A percentile compares a stretch with the other conserved stretches of the same genome.
phyloP scores from a whole-genome alignment of 2,888 invertebrate species.

The Endotricha flammealis region DNA sequence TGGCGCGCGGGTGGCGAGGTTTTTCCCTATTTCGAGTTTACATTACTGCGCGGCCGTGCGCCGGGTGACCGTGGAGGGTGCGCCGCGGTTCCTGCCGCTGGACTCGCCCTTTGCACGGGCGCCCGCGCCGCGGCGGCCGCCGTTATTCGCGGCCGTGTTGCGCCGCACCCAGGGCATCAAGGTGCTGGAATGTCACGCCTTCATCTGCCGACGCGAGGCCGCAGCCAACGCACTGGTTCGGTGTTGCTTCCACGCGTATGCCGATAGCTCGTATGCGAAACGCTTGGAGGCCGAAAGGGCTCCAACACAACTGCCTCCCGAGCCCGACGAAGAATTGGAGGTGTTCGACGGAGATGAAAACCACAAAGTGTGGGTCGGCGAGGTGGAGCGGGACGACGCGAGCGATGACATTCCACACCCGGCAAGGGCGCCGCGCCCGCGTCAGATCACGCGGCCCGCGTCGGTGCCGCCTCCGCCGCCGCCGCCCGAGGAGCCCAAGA shows the following conservation, averaged over 20 bases:
- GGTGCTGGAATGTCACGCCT: conserved; percentile 98
- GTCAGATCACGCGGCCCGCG: conserved; percentile 88
- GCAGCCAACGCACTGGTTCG: conserved; percentile 98
- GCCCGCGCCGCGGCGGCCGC: conserved; percentile 95
- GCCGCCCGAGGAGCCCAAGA: conserved; percentile 82
- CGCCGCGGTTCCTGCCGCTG: conserved; percentile 93
- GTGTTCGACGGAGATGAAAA: conserved; percentile 95
- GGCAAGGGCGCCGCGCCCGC: conserved; percentile 84
- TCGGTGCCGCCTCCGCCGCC: conserved; percentile 92
- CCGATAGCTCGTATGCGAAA: conserved; percentile 95
- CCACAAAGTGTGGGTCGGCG: conserved; percentile 95
- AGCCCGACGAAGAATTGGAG: conserved; percentile 85
- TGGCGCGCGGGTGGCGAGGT: conserved; percentile 94
- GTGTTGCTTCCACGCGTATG: conserved; percentile 98
- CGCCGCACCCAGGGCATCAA: conserved; percentile 97
- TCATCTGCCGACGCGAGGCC: conserved; percentile 97
- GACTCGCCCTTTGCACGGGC: conserved; percentile 97
- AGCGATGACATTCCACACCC: conserved; percentile 82
- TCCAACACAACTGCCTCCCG: conserved; percentile 56
- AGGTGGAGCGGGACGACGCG: conserved; percentile 85
- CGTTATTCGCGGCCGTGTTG: conserved; percentile 97
- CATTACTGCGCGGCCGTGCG: conserved; percentile 98
- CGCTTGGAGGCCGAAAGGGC: conserved; percentile 83
- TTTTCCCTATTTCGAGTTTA: conserved; percentile 96
- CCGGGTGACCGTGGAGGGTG: conserved; percentile 86